Evolutionary conservation across 2,888 invertebrate genomes (phyloP).

Genomic region (Eupeodes latifasciatus): DNA sequence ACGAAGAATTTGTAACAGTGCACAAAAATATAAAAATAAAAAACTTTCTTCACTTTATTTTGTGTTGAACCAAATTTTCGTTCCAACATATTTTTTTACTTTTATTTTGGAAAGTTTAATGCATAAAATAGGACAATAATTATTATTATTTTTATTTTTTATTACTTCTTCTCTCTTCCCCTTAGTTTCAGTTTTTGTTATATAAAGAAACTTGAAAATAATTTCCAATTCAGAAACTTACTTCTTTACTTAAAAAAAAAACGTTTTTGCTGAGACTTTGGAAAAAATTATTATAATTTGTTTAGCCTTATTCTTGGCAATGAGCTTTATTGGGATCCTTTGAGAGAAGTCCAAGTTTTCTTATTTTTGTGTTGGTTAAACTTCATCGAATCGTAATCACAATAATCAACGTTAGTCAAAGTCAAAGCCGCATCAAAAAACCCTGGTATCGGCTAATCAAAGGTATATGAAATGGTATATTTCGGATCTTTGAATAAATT

Average conservation of each 20-base stretch:
- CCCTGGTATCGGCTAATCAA: conserved; percentile 1
- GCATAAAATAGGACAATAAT: conserved; percentile 34
- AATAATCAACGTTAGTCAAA: neutral
- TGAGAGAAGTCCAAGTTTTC: neutral
- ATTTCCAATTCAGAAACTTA: conserved; percentile 11
- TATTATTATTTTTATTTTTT: conserved; percentile 7
- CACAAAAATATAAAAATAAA: neutral
- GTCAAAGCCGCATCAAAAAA: neutral
- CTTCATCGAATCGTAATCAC: neutral
- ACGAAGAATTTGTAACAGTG: conserved; percentile 10
- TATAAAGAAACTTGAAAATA: neutral
- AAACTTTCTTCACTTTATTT: conserved; percentile 19
- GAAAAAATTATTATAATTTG: neutral
- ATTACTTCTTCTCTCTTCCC: neutral
- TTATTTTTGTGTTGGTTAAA: too few species aligned
- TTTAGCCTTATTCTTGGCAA: neutral
- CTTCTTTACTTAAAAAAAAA: neutral
- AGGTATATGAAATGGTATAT: neutral
- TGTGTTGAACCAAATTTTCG: conserved; percentile 41
- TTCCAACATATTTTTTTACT: conserved; percentile 27
- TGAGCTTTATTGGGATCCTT: neutral
- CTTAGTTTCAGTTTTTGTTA: neutral
- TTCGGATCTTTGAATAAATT: conserved; percentile 2
- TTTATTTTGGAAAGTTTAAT: conserved; percentile 16
- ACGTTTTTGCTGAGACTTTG: neutral